Evolutionary conservation across 2,888 invertebrate genomes (phyloP).

Genomic region (Erannis defoliaria): DNA sequence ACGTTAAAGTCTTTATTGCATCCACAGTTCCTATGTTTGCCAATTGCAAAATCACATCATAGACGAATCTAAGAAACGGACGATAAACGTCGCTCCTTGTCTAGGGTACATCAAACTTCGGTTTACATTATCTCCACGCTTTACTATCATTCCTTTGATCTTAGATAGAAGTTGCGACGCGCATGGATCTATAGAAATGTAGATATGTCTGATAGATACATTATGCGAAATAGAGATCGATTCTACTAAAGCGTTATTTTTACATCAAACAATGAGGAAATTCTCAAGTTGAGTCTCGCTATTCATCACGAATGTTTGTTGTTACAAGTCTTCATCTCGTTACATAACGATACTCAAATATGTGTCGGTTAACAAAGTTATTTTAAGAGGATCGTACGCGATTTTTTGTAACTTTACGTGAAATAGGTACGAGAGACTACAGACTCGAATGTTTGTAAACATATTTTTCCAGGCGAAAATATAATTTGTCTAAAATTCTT

Average conservation of each 20-base stretch:
- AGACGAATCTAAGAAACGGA: constrained; percentile 23
- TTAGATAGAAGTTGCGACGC: constrained; percentile 37
- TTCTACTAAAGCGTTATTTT: constrained; percentile 27
- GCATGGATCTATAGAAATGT: constrained; percentile 36
- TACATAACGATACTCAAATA: constrained; percentile 26
- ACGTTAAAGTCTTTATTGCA: constrained; percentile 25
- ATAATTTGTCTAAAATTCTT: background rate
- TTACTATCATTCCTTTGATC: constrained; percentile 45
- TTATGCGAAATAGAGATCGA: constrained; percentile 32
- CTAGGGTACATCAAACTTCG: constrained; percentile 34
- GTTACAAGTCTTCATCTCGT: constrained; percentile 33
- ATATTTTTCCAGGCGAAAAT: background rate
- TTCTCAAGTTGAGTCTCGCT: constrained; percentile 31
- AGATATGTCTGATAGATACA: constrained; percentile 31
- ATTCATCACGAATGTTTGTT: constrained; percentile 39
- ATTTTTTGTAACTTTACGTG: constrained; percentile 20
- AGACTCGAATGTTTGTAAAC: constrained; percentile 8
- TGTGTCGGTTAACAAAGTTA: constrained; percentile 20
- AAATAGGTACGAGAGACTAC: background rate
- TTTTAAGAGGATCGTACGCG: constrained; percentile 21
- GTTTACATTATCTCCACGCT: constrained; percentile 37
- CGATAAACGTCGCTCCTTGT: constrained; percentile 31
- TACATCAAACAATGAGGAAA: constrained; percentile 39
- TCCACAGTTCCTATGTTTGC: constrained; percentile 24
- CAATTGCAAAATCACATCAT: constrained; percentile 27